Evolutionary conservation across 2,113 vertebrate species (phyloP), one percentile per base, ranked within the genome.

Genomic region (Aspidoscelis tigris): DNA sequence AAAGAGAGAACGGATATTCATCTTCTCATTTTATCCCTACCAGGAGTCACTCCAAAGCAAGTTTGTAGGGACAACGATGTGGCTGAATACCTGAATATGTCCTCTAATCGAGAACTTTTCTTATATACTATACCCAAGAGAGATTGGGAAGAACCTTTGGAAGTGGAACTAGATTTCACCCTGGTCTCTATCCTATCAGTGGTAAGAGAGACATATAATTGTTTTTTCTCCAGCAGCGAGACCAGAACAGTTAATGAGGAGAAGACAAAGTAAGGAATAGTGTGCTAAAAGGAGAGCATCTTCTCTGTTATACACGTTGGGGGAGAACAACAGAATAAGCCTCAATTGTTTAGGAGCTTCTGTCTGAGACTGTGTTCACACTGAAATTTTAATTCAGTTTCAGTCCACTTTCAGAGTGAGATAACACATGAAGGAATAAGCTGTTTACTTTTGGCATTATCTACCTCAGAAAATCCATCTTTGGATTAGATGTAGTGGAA

Each of bases 61-160:
- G n/a, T 86, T 85, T 97, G 97, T 88, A 95, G 95, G 3, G 96
- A 97, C 73, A 68, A 86, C 1, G 33, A 86, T 24, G 89, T 98
- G 1, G 82, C 93, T 0, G 78, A 92, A 2, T 66, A 97, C 76
- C 84, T 97, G 12, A 95, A 96, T 8, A 3, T 96, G 22, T 94
- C 93, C 2, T 73, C 87, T 2, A 43, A 75, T 0, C 58, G 93
- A n/a, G 58, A 89, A 3, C n/a, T 89, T 26, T 88, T 95, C 0
- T 0, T 81, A 0, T 80, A 89, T 26, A 76, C 94, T 10, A 92
- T 96, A 39, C 97, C 97, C 1, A 96, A 96, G 74, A 81, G 7
- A 1, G 77, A 93, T 88, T 90, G 90, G 94, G 88, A 50, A 0
- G 82, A 84, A 1, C 24, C 88, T 1, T 83, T 96, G 20, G 7